Conservation (phyloP, 2,113 vertebrate genomes). For the Ciconia maguari region DNA sequence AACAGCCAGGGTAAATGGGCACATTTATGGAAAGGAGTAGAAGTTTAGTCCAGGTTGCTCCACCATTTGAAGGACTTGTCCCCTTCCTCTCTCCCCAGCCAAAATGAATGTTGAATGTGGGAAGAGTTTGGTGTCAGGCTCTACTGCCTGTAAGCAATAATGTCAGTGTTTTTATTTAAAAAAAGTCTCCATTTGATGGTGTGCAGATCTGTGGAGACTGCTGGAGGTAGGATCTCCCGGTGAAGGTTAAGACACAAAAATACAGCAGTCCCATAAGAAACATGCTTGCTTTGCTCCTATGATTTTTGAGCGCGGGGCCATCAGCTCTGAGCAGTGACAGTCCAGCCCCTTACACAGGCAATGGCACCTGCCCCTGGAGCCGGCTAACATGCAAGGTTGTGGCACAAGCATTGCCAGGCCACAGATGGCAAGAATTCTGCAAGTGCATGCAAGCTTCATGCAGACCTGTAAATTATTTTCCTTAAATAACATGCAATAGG, state of each 20-base stretch:
- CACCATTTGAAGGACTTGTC: not conserved
- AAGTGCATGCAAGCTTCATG: not conserved
- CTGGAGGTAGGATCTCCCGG: not conserved
- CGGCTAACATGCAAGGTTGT: accelerated
- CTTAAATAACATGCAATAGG: not conserved
- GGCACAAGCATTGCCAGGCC: not conserved
- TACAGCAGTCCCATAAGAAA: not conserved
- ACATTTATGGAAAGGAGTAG: not conserved
- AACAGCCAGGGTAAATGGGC: not conserved
- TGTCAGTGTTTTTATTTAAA: not conserved
- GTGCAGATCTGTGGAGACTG: not conserved
- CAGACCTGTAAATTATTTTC: not conserved
- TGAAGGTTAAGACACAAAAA: not conserved
- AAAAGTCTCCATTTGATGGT: not conserved
- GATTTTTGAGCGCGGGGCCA: not conserved
- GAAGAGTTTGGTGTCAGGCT: not conserved
- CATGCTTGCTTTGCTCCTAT: not conserved
- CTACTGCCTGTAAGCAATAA: not conserved
- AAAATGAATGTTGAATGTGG: not conserved
- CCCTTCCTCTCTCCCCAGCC: not conserved
- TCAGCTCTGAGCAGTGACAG: not conserved
- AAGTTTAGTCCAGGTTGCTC: not conserved
- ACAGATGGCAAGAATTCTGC: not conserved
- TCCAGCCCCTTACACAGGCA: accelerated
- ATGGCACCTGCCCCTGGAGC: not conserved